A percentile compares a stretch with the other conserved stretches of the same genome.
These are phyloP conservation scores for Corythornis cristatus DNA, from an alignment of 2,113 vertebrate genomes.

Conservation along the genomic window DNA sequence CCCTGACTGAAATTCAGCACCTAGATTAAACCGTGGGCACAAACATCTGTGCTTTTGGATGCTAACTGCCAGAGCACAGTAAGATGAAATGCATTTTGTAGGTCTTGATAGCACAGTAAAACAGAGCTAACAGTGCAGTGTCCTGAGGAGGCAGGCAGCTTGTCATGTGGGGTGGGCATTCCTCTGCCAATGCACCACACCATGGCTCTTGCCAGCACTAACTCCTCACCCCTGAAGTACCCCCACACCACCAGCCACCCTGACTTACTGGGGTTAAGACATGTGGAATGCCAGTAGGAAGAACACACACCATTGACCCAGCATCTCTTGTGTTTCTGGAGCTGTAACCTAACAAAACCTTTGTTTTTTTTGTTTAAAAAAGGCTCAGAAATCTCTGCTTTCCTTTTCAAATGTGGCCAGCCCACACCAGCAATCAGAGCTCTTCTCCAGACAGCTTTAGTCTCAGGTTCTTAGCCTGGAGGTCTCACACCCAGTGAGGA, in stretches of 20 bases:
- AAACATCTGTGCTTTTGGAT: not conserved
- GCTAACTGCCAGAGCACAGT: not conserved
- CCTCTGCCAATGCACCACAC: rapidly evolving
- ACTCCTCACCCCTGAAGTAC: too few relatives aligned
- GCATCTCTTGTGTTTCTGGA: not conserved
- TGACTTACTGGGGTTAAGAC: not conserved
- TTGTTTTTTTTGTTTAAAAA: not conserved
- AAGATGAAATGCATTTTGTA: not conserved
- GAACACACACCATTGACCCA: rapidly evolving
- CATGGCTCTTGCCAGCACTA: not conserved
- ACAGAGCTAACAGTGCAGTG: not conserved
- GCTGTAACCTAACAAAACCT: not conserved
- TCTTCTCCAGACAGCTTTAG: not conserved
- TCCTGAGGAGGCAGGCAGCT: not conserved
- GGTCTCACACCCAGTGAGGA: not conserved
- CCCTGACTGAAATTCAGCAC: not conserved
- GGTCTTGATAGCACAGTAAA: not conserved
- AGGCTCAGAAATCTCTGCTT: not conserved
- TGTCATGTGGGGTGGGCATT: not conserved
- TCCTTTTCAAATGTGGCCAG: not conserved
- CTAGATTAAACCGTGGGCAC: too few relatives aligned
- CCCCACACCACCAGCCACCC: not conserved
- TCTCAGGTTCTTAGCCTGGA: not conserved
- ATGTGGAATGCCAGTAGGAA: not conserved
- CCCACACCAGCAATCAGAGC: not conserved